These are phyloP conservation scores for Phymatocera aterrima DNA, from an alignment of 2,888 invertebrate species.

Conservation along the genomic window DNA sequence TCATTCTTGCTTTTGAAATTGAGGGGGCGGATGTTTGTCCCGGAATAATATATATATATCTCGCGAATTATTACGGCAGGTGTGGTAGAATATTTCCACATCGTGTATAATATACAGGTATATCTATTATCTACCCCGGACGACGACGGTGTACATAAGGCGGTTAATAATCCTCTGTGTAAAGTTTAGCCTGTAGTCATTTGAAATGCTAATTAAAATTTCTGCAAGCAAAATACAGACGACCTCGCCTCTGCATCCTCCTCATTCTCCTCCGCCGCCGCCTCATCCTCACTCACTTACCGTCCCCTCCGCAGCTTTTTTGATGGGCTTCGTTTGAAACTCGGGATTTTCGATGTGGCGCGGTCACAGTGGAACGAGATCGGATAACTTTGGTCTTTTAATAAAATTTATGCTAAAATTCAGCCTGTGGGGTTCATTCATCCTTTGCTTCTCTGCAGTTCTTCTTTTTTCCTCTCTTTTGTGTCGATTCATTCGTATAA, in stretches of 20 bases:
- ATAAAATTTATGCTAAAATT: not conserved
- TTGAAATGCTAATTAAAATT: constrained; percentile 35
- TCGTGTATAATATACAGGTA: not conserved
- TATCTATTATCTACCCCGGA: not conserved
- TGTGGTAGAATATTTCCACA: not conserved
- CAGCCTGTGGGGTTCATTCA: too few relatives aligned
- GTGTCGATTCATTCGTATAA: too few relatives aligned
- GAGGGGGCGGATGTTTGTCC: not conserved
- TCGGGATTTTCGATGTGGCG: not conserved
- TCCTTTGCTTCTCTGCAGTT: too few relatives aligned
- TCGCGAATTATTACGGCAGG: too few relatives aligned
- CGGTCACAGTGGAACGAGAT: not conserved
- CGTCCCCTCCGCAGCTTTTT: not conserved
- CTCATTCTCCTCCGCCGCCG: not conserved
- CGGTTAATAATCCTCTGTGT: constrained; percentile 11
- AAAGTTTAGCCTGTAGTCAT: not conserved
- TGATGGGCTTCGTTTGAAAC: not conserved
- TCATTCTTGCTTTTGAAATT: not conserved
- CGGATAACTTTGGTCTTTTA: not conserved
- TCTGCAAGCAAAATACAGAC: not conserved
- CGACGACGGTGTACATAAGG: too few relatives aligned
- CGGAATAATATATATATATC: not conserved
- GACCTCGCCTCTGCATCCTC: not conserved
- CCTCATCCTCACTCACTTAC: not conserved
- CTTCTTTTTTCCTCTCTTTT: too few relatives aligned